Base-by-base conservation (phyloP, 1,140 invertebrate genomes). In the Caerostris darwini region DNA sequence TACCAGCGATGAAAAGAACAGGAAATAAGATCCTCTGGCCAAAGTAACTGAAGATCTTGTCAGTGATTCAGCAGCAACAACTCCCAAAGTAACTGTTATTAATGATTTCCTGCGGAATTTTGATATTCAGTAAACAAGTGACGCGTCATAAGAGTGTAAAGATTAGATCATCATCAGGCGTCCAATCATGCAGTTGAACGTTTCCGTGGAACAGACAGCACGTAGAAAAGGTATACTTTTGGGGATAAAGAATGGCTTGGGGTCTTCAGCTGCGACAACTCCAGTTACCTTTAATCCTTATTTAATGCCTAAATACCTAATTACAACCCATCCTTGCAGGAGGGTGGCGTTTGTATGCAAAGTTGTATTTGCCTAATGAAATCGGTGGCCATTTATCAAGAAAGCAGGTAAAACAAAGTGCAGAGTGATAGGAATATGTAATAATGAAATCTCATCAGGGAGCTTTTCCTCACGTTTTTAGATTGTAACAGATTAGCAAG, bases 61-160 rank as follows among this genome's bases (percentile, higher is more conserved):
- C 82, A 59, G 58, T 14, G 58, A 59, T 61, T 50, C 34, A 14
- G 58, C 53, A 19, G 19, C 85, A 17, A 57, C 85, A 7, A 19
- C 69, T 7, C 58, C 17, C 17, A 87, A 61, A 59, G 57, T 50
- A 87, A 64, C n/a, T 19, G 58, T 87, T 87, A 87, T 87, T 87
- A 87, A 87, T 87, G 85, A 87, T 87, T 87, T 87, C 85, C 85
- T 87, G 85, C 14, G n/a, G 82, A 85, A 85, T 57, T 58, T 85
- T 58, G 82, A 58, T 85, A 58, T 56, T 58, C 54, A 57, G 82
- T 85, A 85, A 83, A 56, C 53, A 85, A 85, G 54, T 85, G 82
- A 57, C 50, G 50, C 34, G 71, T 5, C 53, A 8, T 77, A 50
- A 50, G 8, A 77, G 34, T 50, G 71, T 12, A 77, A 77, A 77